Evolutionary conservation across 2,888 invertebrate species (phyloP).

Genomic region (Harpalus rubripes): DNA sequence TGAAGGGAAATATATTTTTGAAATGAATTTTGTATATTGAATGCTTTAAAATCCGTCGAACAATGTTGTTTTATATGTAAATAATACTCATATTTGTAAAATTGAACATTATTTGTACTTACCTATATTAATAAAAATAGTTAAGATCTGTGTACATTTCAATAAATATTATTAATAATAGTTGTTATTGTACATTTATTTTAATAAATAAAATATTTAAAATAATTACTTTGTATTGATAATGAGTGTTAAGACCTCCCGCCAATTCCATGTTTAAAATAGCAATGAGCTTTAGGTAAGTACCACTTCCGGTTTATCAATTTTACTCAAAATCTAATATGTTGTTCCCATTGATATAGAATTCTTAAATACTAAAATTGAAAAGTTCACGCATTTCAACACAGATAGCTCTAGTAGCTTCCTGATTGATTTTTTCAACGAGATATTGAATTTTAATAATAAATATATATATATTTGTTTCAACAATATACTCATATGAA

Average conservation of each 20-base stretch:
- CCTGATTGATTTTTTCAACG: background rate
- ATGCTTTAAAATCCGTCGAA: background rate
- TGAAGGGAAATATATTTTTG: background rate
- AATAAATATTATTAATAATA: background rate
- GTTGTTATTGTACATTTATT: background rate
- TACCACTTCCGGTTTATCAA: too few relatives aligned
- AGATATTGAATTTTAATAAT: background rate
- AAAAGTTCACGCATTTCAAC: background rate
- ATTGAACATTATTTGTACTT: slow-evolving; percentile 3
- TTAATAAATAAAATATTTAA: background rate
- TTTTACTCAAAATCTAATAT: too few relatives aligned
- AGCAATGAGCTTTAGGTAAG: too few relatives aligned
- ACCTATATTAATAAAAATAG: background rate
- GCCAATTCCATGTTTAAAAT: too few relatives aligned
- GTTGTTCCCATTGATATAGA: too few relatives aligned
- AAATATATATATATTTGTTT: background rate
- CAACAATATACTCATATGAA: background rate
- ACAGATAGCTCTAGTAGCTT: background rate
- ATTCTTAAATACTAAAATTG: too few relatives aligned
- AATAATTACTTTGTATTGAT: too few relatives aligned
- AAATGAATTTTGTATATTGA: background rate
- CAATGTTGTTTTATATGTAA: background rate
- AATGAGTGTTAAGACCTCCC: too few relatives aligned
- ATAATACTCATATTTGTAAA: slow-evolving; percentile 1
- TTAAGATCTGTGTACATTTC: background rate